phyloP scores from a whole-genome alignment of 2,113 vertebrate genomes.

The Eleginops maclovinus region DNA sequence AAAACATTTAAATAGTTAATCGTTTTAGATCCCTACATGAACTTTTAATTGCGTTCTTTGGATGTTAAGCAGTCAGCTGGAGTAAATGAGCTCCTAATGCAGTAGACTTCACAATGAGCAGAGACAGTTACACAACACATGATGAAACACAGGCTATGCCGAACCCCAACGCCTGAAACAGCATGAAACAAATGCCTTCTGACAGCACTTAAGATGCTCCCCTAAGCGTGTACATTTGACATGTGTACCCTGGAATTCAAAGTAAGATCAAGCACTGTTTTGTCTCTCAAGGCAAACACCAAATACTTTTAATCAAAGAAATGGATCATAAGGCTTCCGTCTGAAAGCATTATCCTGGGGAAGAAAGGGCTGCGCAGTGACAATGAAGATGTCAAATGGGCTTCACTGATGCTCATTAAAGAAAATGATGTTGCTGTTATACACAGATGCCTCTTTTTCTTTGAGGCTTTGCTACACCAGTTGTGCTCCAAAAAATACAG shows the following conservation, averaged over 20 bases:
- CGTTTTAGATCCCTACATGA: neutral
- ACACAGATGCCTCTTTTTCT: constrained; percentile 30
- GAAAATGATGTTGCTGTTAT: constrained; percentile 54
- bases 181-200: constrained; percentile 32
- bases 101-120: constrained; percentile 12
- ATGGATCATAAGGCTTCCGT: constrained; percentile 38
- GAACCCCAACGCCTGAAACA: constrained; percentile 17
- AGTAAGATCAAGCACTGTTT: constrained; percentile 47
- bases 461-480: constrained; percentile 25
- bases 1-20: neutral
- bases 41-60: neutral
- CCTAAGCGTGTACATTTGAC: constrained; percentile 43
- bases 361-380: constrained; percentile 35
- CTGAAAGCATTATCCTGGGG: constrained; percentile 39
- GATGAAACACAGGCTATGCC: constrained; percentile 45
- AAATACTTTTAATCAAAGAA: constrained; percentile 56
- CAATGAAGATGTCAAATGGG: constrained; percentile 46
- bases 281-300: constrained; percentile 29
- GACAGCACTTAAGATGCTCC: constrained; percentile 31
- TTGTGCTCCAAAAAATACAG: constrained; percentile 12
- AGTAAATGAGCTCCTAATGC: constrained; percentile 1
- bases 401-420: constrained; percentile 53
- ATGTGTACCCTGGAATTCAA: constrained; percentile 29
- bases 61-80: constrained; percentile 1
- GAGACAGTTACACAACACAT: constrained; percentile 1